Evolutionary conservation across 2,888 invertebrate genomes (phyloP).

Genomic region (Corythucha ciliata): DNA sequence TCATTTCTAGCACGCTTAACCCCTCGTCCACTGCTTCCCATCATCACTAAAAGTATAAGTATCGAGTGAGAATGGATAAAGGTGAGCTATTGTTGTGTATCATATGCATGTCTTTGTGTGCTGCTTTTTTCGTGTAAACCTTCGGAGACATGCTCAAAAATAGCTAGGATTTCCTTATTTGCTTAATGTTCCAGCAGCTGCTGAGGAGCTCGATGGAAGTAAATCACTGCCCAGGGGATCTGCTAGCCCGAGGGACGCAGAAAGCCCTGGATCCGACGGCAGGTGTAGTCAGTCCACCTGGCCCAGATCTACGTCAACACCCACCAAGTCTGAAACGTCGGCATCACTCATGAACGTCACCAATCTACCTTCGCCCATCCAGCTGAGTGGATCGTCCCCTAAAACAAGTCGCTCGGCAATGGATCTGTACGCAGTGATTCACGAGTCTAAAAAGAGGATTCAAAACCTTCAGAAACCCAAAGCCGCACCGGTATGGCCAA

Average conservation of each 20-base stretch:
- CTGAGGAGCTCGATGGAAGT: too few species aligned
- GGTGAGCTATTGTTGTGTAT: constrained; percentile 2
- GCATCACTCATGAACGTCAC: constrained; percentile 30
- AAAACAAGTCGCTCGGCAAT: constrained; percentile 70
- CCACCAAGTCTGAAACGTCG: constrained; percentile 28
- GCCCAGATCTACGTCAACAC: constrained; percentile 33
- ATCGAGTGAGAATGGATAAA: not conserved
- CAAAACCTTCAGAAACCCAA: constrained; percentile 37
- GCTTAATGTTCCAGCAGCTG: too few species aligned
- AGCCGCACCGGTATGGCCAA: constrained; percentile 35
- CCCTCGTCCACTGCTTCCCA: too few species aligned
- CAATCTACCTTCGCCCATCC: constrained; percentile 32
- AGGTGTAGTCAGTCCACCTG: constrained; percentile 27
- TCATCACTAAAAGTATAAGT: too few species aligned
- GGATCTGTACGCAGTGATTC: constrained; percentile 65
- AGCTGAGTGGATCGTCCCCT: constrained; percentile 46
- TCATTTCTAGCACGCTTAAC: too few species aligned
- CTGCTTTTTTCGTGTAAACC: not conserved
- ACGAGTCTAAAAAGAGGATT: constrained; percentile 56
- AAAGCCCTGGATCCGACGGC: too few species aligned
- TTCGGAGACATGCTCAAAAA: too few species aligned
- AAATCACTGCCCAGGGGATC: too few species aligned
- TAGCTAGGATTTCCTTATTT: too few species aligned
- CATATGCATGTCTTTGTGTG: constrained; percentile 5
- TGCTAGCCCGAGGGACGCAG: too few species aligned